A percentile compares a stretch with the other conserved stretches of the same genome.
These are phyloP conservation scores for Platygyra sinensis DNA, from an alignment of 64 coral and sea anemone species.

Conservation along the genomic window DNA sequence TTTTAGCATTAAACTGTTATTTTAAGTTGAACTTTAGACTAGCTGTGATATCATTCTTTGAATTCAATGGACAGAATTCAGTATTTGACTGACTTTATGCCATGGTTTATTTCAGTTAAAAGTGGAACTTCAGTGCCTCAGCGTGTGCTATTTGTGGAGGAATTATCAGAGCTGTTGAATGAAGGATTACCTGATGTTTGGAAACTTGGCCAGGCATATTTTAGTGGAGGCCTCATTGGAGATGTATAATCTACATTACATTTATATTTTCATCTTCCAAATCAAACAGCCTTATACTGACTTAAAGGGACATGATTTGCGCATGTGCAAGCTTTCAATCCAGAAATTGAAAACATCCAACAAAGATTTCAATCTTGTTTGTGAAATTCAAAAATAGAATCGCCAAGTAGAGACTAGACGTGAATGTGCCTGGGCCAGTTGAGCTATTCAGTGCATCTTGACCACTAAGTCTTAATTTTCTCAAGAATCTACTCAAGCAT, in stretches of 20 bases:
- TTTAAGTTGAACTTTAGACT: background rate
- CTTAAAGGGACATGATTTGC: background rate
- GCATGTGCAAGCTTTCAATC: too few species aligned
- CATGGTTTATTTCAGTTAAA: constrained; percentile 38
- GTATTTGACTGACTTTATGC: background rate
- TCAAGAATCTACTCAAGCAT: too few species aligned
- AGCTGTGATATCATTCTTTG: too few species aligned
- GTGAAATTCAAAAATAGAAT: too few species aligned
- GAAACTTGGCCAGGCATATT: constrained; percentile 94
- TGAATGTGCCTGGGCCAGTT: too few species aligned
- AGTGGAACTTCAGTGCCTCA: constrained; percentile 67
- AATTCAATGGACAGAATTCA: too few species aligned
- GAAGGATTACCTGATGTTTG: constrained; percentile 91
- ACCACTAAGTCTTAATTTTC: too few species aligned
- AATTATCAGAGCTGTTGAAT: constrained; percentile 90
- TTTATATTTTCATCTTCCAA: background rate
- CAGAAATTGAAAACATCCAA: too few species aligned
- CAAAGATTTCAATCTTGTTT: too few species aligned
- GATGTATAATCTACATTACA: constrained; percentile 52
- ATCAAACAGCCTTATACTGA: background rate
- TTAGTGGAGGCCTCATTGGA: constrained; percentile 62
- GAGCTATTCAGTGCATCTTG: too few species aligned
- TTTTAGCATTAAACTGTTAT: background rate
- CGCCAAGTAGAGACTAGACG: too few species aligned
- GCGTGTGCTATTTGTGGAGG: constrained; percentile 90